phyloP scores from a whole-genome alignment of 1,140 invertebrate species.

The Drosophila trapezifrons region DNA sequence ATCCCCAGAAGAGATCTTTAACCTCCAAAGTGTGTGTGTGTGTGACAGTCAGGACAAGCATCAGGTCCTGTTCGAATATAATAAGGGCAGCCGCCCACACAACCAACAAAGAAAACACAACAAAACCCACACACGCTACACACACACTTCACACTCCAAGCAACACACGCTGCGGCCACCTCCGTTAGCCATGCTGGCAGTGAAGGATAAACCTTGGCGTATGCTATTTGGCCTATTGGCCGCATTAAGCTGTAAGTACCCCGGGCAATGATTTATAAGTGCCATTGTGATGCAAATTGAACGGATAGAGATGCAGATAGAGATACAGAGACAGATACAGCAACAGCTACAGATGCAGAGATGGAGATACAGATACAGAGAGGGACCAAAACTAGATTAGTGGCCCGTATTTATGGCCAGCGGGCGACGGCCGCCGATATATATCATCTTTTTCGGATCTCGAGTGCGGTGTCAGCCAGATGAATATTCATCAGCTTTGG shows the following conservation, averaged over 20 bases:
- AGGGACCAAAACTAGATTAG: constrained; percentile 70
- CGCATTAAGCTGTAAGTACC: constrained; percentile 81
- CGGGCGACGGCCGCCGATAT: constrained; percentile 58
- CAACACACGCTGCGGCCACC: constrained; percentile 12
- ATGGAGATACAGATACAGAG: not conserved
- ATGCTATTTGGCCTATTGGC: constrained; percentile 76
- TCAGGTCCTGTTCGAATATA: constrained; percentile 17
- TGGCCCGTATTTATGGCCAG: constrained; percentile 61
- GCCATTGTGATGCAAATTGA: constrained; percentile 74
- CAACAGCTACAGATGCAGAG: constrained; percentile 1
- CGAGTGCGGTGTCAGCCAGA: constrained; percentile 64
- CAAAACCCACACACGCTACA: constrained; percentile 4
- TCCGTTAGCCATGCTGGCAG: constrained; percentile 60
- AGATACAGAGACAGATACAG: constrained; percentile 10
- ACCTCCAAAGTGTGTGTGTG: constrained; percentile 9
- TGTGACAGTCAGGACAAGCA: constrained; percentile 10
- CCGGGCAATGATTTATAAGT: constrained; percentile 68
- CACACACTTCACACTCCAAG: constrained; percentile 4
- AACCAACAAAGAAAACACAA: not conserved
- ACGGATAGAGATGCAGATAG: constrained; percentile 18
- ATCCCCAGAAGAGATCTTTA: constrained; percentile 5
- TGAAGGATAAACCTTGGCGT: constrained; percentile 72
- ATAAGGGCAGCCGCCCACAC: constrained; percentile 10
- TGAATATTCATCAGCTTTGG: constrained; percentile 76
- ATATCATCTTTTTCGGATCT: constrained; percentile 66